Percentiles rank a stretch among this genome's conserved stretches.
Conservation (phyloP, 2,888 invertebrate species). For the Linnaemya tessellans region DNA sequence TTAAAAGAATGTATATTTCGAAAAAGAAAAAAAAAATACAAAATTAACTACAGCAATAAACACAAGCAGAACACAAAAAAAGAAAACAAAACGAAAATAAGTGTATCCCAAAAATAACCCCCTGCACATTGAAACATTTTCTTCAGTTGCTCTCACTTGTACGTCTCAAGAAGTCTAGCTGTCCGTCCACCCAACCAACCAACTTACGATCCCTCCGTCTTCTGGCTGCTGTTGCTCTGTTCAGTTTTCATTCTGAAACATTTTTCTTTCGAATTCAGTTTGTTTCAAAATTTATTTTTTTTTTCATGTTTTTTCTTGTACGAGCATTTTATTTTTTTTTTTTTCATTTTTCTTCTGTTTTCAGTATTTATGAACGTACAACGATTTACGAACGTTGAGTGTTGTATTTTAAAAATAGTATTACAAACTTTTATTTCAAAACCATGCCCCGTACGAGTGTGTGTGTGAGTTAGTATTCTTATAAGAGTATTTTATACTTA, state of each 20-base stretch:
- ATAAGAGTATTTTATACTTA: slow-evolving; percentile 35
- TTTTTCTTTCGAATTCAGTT: slow-evolving; percentile 64
- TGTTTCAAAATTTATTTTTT: slow-evolving; percentile 62
- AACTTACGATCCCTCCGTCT: slow-evolving; percentile 34
- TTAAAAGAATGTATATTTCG: slow-evolving; percentile 59
- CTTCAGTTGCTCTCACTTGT: slow-evolving; percentile 53
- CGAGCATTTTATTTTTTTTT: slow-evolving; percentile 20
- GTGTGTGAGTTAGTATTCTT: slow-evolving; percentile 11
- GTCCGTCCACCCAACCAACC: slow-evolving; percentile 30
- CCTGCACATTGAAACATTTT: slow-evolving; percentile 74
- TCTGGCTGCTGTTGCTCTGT: slow-evolving; percentile 36
- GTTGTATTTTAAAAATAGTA: slow-evolving; percentile 66
- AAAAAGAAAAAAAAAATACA: slow-evolving; percentile 25
- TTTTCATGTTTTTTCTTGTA: slow-evolving; percentile 40
- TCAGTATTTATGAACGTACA: slow-evolving; percentile 58
- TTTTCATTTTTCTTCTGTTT: slow-evolving; percentile 48
- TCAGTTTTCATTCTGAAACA: slow-evolving; percentile 59
- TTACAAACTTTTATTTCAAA: slow-evolving; percentile 68
- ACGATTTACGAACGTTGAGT: slow-evolving; percentile 65
- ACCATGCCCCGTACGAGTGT: slow-evolving; percentile 34
- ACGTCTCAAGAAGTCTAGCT: slow-evolving; percentile 32
- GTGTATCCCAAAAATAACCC: slow-evolving; percentile 79
- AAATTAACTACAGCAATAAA: slow-evolving; percentile 66
- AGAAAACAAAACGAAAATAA: slow-evolving; percentile 67
- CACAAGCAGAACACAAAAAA: slow-evolving; percentile 36